A percentile compares a stretch with the other conserved stretches of the same genome.
Conservation (phyloP, 2,113 vertebrate genomes). For the Pollachius pollachius region DNA sequence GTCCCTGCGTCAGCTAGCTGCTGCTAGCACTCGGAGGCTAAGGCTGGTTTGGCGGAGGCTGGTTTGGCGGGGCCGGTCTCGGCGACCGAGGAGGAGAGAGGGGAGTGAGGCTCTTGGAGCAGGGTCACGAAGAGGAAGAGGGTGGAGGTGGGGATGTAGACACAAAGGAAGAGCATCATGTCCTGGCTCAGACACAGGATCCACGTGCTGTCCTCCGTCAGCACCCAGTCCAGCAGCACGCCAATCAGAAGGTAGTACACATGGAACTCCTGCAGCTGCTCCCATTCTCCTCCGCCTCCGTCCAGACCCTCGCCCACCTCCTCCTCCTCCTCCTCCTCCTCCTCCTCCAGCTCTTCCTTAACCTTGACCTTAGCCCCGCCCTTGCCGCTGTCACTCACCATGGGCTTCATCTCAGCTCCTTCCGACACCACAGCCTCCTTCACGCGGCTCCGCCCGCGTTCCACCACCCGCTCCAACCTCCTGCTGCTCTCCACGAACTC, state of each 20-base stretch:
- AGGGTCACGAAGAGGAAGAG: constrained; percentile 87
- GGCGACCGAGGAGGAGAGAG: constrained; percentile 1
- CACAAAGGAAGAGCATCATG: constrained; percentile 89
- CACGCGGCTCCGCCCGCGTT: constrained; percentile 81
- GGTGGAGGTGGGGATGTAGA: constrained; percentile 91
- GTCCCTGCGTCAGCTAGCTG: constrained; percentile 29
- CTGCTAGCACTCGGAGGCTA: constrained; percentile 83
- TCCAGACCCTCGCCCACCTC: constrained; percentile 21
- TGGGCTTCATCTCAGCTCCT: constrained; percentile 90
- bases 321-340: constrained; percentile 67
- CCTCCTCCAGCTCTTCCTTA: constrained; percentile 65
- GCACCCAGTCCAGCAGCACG: constrained; percentile 89
- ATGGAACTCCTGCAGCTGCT: constrained; percentile 87
- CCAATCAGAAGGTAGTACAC: constrained; percentile 91
- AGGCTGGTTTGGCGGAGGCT: constrained; percentile 25
- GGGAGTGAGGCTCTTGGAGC: constrained; percentile 77
- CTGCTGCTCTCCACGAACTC: constrained; percentile 97
- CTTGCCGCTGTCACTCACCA: constrained; percentile 88
- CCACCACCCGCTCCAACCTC: constrained; percentile 83
- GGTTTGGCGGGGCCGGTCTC: not conserved
- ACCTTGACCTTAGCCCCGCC: constrained; percentile 21
- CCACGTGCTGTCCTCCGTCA: constrained; percentile 81
- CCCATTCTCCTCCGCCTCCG: constrained; percentile 72
- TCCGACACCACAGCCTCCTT: constrained; percentile 78
- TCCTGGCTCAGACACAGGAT: constrained; percentile 88